A percentile compares a stretch with the other conserved stretches of the same genome.
Conservation (phyloP, 2,113 vertebrate species). For the Oncorhynchus mykiss region DNA sequence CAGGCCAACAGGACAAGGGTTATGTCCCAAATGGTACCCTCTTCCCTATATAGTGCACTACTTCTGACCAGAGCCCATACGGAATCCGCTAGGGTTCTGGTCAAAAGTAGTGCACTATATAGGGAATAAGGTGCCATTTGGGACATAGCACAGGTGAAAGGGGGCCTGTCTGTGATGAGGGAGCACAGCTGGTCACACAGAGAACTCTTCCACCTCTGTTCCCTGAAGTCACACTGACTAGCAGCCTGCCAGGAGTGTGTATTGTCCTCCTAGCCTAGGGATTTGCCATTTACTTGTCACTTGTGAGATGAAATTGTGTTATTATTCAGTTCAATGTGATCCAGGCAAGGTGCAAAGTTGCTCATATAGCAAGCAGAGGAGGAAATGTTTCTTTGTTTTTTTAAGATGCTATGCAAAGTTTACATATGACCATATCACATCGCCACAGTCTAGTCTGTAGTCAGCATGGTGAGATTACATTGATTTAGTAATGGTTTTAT, state of each 20-base stretch:
- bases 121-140: neutral
- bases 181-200: conserved; percentile 5
- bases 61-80: too few relatives aligned
- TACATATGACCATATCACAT: neutral
- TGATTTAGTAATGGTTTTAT: conserved; percentile 5
- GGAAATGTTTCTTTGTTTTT: neutral
- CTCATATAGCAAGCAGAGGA: neutral
- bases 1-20: neutral
- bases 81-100: too few relatives aligned
- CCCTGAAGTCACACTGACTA: neutral
- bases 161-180: neutral
- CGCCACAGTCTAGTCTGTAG: neutral
- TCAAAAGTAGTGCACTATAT: too few relatives aligned
- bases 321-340: neutral
- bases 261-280: neutral
- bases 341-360: neutral
- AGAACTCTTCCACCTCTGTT: neutral
- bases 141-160: neutral
- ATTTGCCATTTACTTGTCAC: neutral
- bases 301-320: neutral
- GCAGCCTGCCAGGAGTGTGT: neutral
- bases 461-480: neutral
- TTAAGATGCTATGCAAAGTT: neutral
- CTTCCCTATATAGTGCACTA: neutral
- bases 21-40: too few relatives aligned